These are phyloP conservation scores for Oostethus manadensis DNA, from an alignment of 2,113 vertebrate species.

Conservation along the genomic window DNA sequence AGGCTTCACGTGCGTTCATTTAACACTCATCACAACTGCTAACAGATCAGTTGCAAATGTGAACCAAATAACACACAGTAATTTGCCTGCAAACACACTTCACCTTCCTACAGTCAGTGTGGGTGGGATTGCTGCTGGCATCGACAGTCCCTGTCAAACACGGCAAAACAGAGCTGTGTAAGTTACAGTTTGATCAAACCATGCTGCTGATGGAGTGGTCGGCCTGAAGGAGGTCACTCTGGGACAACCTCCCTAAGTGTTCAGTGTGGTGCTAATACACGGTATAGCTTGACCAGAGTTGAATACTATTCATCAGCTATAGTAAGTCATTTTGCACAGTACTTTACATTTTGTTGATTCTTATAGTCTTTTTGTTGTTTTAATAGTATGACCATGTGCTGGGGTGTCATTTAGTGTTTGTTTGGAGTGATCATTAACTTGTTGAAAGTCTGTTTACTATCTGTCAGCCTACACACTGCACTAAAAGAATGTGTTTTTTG, in stretches of 20 bases:
- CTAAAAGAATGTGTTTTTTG: too few species aligned
- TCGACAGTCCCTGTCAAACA: slow-evolving; percentile 40
- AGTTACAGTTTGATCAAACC: slow-evolving; percentile 49
- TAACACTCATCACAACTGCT: slow-evolving; percentile 29
- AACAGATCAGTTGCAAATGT: slow-evolving; percentile 27
- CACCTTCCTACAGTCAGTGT: slow-evolving; percentile 12
- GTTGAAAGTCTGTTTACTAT: too few species aligned
- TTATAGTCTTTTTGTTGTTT: not conserved
- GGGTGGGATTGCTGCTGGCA: slow-evolving; percentile 46
- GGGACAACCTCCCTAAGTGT: slow-evolving; percentile 11
- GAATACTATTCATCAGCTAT: not conserved
- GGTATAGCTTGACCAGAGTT: not conserved
- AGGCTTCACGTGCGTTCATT: slow-evolving; percentile 23
- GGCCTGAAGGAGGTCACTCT: slow-evolving; percentile 13
- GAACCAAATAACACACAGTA: slow-evolving; percentile 18
- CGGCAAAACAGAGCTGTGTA: slow-evolving; percentile 5
- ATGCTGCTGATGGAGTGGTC: slow-evolving; percentile 29
- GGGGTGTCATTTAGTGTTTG: too few species aligned
- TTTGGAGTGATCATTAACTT: too few species aligned
- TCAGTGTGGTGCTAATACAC: not conserved
- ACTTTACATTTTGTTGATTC: not conserved
- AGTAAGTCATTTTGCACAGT: not conserved
- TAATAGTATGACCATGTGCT: too few species aligned
- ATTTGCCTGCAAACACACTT: slow-evolving; percentile 7
- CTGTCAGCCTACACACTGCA: too few species aligned